Conservation (phyloP, 1,140 invertebrate genomes). For the Heliconius melpomene region DNA sequence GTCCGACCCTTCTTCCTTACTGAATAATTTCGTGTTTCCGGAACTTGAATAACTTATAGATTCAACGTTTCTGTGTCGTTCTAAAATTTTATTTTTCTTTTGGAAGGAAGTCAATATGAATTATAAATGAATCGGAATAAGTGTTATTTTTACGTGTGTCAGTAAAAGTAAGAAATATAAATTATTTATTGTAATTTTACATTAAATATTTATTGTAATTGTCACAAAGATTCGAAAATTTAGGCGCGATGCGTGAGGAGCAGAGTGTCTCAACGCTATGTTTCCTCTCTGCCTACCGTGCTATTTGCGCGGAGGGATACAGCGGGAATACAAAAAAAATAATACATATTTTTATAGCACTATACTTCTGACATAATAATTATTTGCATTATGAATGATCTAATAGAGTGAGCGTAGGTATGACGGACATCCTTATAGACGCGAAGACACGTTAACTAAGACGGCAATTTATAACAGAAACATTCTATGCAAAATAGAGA, state of each 20-base stretch:
- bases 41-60: slow-evolving; percentile 67
- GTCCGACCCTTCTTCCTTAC: slow-evolving; percentile 64
- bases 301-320: no score
- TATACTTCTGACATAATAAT: slow-evolving; percentile 7
- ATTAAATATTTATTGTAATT: no score
- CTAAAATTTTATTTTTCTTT: slow-evolving; percentile 61
- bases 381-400: slow-evolving; percentile 41
- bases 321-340: not conserved
- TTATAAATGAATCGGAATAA: slow-evolving; percentile 8
- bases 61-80: slow-evolving; percentile 50
- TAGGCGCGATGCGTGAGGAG: no score
- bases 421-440: slow-evolving; percentile 73
- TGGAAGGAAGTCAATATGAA: slow-evolving; percentile 18
- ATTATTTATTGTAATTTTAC: no score
- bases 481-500: slow-evolving; percentile 38
- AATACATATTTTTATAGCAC: not conserved
- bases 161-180: no score
- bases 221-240: no score
- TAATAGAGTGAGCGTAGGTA: slow-evolving; percentile 51
- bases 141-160: not conserved
- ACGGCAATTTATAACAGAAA: slow-evolving; percentile 67
- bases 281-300: no score
- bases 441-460: slow-evolving; percentile 65
- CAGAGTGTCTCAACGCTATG: no score
- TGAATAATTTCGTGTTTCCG: slow-evolving; percentile 72